These are phyloP conservation scores for Silurus lanzhouensis DNA, from an alignment of 2,797 vertebrate species.

Conservation along the genomic window DNA sequence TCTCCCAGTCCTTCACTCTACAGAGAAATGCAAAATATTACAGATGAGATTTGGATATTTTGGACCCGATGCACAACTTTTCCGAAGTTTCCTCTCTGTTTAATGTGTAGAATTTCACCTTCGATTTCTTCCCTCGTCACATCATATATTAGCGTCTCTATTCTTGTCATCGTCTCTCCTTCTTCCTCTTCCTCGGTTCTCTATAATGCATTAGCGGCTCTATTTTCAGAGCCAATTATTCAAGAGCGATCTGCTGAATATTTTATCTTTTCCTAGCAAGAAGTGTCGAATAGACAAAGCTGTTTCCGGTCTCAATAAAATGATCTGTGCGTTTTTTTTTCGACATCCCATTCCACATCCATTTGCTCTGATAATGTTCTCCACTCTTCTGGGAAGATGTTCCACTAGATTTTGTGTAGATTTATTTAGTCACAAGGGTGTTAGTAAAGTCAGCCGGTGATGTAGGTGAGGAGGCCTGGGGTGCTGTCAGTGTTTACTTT, in stretches of 20 bases:
- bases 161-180: constrained; percentile 44
- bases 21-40: not conserved
- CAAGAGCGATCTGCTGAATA: constrained; percentile 50
- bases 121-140: constrained; percentile 40
- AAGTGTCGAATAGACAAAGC: not conserved
- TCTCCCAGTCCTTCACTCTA: too few species aligned
- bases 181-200: constrained; percentile 26
- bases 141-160: constrained; percentile 14
- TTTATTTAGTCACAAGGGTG: too few species aligned
- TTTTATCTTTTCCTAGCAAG: constrained; percentile 35
- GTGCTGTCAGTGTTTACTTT: too few species aligned
- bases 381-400: too few species aligned
- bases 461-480: too few species aligned
- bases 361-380: too few species aligned
- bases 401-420: too few species aligned
- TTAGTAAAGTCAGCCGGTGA: too few species aligned
- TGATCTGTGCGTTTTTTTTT: too few species aligned
- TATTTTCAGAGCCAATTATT: constrained; percentile 56
- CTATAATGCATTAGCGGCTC: constrained; percentile 53
- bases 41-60: not conserved
- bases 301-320: not conserved
- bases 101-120: constrained; percentile 57
- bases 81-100: constrained; percentile 39
- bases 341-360: too few species aligned
- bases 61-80: not conserved